Evolutionary conservation across 2,113 vertebrate species (phyloP).

Genomic region (Mus musculus): DNA sequence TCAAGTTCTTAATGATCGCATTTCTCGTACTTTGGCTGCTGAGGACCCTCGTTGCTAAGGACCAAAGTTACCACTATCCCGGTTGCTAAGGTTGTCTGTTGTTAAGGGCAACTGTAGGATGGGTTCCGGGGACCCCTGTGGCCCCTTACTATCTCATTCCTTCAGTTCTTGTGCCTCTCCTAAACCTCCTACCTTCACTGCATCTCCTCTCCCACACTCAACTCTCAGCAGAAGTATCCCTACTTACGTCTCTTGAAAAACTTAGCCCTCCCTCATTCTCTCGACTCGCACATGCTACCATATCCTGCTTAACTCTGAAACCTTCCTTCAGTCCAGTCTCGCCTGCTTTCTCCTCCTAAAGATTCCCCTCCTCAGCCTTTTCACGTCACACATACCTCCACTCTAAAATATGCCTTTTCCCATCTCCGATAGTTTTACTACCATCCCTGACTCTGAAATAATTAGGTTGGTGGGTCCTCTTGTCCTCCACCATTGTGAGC

Average conservation of each 20-base stretch:
- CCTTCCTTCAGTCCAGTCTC: background rate
- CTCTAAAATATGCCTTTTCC: background rate
- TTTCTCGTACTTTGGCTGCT: slow-evolving; percentile 50
- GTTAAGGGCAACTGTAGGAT: slow-evolving; percentile 53
- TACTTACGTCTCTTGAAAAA: background rate
- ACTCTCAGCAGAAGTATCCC: background rate
- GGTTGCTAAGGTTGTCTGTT: slow-evolving; percentile 71
- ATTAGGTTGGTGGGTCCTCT: slow-evolving; percentile 60
- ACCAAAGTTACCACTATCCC: slow-evolving; percentile 44
- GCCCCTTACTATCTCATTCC: slow-evolving; percentile 29
- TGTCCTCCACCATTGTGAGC: background rate
- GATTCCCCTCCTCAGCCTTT: background rate
- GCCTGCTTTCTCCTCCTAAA: slow-evolving; percentile 2
- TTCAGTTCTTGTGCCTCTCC: slow-evolving; percentile 2
- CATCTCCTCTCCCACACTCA: background rate
- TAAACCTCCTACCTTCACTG: background rate
- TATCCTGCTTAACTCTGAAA: background rate
- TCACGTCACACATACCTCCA: background rate
- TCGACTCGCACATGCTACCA: background rate
- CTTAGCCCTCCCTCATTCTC: background rate
- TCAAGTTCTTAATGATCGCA: slow-evolving; percentile 21
- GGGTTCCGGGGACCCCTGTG: background rate
- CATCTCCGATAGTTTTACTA: background rate
- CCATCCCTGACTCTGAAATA: background rate
- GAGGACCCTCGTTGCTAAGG: slow-evolving; percentile 30